Evolutionary conservation across 2,797 vertebrate species (phyloP).

Genomic region (Acridotheres tristis): DNA sequence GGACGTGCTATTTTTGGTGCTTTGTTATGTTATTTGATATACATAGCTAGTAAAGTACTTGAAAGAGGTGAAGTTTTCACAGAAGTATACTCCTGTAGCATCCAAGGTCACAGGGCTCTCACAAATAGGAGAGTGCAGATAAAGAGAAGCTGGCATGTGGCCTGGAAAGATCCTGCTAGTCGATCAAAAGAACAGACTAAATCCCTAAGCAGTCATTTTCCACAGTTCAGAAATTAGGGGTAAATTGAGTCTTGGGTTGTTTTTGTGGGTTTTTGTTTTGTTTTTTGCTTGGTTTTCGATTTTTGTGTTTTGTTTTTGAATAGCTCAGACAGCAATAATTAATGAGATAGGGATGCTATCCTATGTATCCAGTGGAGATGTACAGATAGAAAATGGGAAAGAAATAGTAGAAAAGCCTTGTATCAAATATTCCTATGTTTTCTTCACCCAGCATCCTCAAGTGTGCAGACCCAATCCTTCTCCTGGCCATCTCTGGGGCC

Average conservation of each 20-base stretch:
- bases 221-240: not conserved
- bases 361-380: not conserved
- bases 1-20: not conserved
- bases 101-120: slow-evolving; percentile 7
- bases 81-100: not conserved
- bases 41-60: not conserved
- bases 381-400: not conserved
- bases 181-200: not conserved
- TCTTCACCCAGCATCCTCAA: not conserved
- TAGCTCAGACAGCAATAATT: not conserved
- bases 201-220: not conserved
- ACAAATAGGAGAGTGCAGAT: not conserved
- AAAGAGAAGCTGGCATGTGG: not conserved
- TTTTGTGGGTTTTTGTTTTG: not conserved
- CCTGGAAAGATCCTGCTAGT: not conserved
- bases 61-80: not conserved
- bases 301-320: not conserved
- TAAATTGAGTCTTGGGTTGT: not conserved
- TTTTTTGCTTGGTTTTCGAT: not conserved
- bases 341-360: not conserved
- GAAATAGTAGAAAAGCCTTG: not conserved
- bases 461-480: not conserved
- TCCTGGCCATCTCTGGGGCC: not conserved
- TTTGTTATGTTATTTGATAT: slow-evolving; percentile 31
- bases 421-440: not conserved